These are phyloP conservation scores for Pinna nobilis DNA, from an alignment of 1,140 invertebrate genomes.

Conservation along the genomic window DNA sequence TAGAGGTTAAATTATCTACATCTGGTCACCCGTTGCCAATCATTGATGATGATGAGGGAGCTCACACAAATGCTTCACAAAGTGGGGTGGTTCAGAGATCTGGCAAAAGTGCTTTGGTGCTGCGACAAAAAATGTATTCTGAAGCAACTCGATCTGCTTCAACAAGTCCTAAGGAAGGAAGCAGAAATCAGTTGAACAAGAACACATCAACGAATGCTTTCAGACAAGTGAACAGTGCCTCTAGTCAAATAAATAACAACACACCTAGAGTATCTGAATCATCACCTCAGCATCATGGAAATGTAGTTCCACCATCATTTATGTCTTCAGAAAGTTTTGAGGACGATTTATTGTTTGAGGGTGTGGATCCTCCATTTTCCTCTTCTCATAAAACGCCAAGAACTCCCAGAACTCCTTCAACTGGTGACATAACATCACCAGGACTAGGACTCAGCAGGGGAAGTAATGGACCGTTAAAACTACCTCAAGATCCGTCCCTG, in stretches of 20 bases:
- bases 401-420: constrained; percentile 33
- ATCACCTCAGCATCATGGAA: constrained; percentile 13
- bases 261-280: constrained; percentile 22
- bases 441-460: constrained; percentile 44
- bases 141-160: constrained; percentile 9
- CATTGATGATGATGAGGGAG: constrained; percentile 8
- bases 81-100: constrained; percentile 8
- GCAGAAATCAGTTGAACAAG: background rate
- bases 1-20: constrained; percentile 34
- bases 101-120: constrained; percentile 35
- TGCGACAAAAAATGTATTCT: constrained; percentile 48
- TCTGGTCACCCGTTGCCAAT: constrained; percentile 30
- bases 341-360: constrained; percentile 63
- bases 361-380: constrained; percentile 18
- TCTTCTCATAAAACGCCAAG: constrained; percentile 24
- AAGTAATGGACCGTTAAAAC: constrained; percentile 34
- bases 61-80: background rate
- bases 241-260: background rate
- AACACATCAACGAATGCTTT: constrained; percentile 5
- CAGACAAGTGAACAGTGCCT: background rate
- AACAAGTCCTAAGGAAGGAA: background rate
- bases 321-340: constrained; percentile 57
- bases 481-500: constrained; percentile 50
- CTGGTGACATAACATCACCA: constrained; percentile 25
- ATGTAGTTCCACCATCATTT: background rate